Evolutionary conservation across 2,113 vertebrate genomes (phyloP).

Genomic region (Lynx canadensis): DNA sequence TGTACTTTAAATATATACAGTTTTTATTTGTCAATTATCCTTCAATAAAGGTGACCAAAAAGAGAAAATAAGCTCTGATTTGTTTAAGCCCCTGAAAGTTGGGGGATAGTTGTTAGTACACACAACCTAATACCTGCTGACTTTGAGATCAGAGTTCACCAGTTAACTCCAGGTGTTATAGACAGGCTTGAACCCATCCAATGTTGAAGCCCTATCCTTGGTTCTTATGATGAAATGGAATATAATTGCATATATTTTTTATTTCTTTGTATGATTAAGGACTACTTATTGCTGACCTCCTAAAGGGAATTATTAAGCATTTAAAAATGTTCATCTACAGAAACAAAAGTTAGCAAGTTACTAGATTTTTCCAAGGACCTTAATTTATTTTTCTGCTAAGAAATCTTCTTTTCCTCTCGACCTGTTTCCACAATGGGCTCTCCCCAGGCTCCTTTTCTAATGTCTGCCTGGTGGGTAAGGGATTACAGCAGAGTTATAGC

Average conservation of each 20-base stretch:
- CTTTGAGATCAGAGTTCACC: not conserved
- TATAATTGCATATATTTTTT: not conserved
- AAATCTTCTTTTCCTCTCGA: not conserved
- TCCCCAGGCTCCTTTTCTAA: not conserved
- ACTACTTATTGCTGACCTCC: not conserved
- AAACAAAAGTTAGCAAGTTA: slow-evolving; percentile 9
- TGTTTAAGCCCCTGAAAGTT: not conserved
- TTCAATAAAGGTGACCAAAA: not conserved
- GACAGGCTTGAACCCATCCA: not conserved
- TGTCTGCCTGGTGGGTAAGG: not conserved
- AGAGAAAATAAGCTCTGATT: not conserved
- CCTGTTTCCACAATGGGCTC: not conserved
- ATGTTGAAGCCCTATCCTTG: not conserved
- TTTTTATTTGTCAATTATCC: not conserved
- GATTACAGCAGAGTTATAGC: not conserved
- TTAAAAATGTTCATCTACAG: not conserved
- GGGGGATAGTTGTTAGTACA: not conserved
- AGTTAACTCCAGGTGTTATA: not conserved
- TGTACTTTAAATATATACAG: not conserved
- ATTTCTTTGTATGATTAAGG: not conserved
- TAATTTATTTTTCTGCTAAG: not conserved
- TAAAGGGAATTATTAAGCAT: not conserved
- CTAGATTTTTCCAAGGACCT: not conserved
- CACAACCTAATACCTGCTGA: not conserved
- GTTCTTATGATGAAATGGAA: not conserved